These are phyloP conservation scores for Cataglyphis cursor DNA, from an alignment of 2,888 invertebrate genomes.

Conservation along the genomic window DNA sequence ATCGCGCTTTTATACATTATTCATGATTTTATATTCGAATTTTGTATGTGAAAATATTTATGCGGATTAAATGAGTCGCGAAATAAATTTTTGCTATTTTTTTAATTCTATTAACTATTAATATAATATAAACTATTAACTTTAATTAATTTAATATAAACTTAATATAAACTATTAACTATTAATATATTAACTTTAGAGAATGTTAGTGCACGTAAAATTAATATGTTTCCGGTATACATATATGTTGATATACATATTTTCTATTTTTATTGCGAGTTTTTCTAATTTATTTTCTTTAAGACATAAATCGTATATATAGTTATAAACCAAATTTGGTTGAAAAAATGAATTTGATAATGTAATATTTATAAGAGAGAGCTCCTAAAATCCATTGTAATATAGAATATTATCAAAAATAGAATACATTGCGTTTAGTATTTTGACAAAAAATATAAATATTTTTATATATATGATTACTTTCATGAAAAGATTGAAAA, in stretches of 20 bases:
- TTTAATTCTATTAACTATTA: too few species aligned
- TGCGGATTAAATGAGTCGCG: neutral
- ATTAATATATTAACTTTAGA: neutral
- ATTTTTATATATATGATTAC: too few species aligned
- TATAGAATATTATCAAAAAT: neutral
- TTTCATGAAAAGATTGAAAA: too few species aligned
- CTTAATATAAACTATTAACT: too few species aligned
- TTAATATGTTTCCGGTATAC: neutral
- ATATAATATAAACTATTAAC: too few species aligned
- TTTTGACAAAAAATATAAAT: too few species aligned
- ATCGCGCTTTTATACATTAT: neutral
- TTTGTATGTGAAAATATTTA: neutral
- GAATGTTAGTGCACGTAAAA: neutral
- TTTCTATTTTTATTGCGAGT: neutral
- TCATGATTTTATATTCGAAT: neutral
- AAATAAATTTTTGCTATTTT: slow-evolving; percentile 1
- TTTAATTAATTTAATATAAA: too few species aligned
- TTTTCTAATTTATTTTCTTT: neutral
- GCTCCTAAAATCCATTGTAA: neutral
- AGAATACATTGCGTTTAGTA: too few species aligned
- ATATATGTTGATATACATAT: neutral
- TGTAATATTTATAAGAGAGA: too few species aligned
- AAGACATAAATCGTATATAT: neutral
- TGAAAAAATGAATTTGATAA: too few species aligned
- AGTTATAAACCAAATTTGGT: neutral